Base-by-base conservation (phyloP, 2,888 invertebrate species). In the Eilema griseolum region DNA sequence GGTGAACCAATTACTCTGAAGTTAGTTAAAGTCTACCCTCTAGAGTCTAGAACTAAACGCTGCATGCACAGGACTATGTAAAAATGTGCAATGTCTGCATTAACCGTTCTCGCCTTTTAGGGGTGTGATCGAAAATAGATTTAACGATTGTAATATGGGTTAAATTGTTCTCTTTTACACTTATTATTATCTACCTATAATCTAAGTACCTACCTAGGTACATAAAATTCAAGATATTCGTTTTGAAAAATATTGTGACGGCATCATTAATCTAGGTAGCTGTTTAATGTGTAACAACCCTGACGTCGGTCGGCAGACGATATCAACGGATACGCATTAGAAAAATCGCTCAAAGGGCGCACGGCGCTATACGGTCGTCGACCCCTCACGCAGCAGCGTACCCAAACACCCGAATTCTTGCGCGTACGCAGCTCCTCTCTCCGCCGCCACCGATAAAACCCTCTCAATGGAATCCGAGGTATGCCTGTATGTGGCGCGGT, bases 391-490 rank as follows among this genome's bases (percentile, higher is more conserved):
- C 71, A 65, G 61, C 70, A 31, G 80, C 81, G 85, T 87, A 85
- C 87, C 87, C 86, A 87, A 90, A 92, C 90, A 91, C 85, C 90
- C 91, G 87, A 93, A 94, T 94, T 91, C 89, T 90, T 92, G 87
- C 88, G 92, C 93, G 92, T 93, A 90, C 92, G 90, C 89, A 86
- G 86, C 88, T 88, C 88, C 86, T 85, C 87, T 85, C 82, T 73
- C 77, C 83, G 76, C 80, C 73, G 80, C 83, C 75, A 72, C 78
- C 80, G 83, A 85, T 83, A 88, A 89, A 89, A 86, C 88, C 87
- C 90, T 89, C 87, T 86, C 84, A 86, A 86, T 87, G 90, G 91
- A 88, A 90, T 91, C 89, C 82, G 81, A 84, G 80, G 89, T 86
- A 86, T 87, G 89, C 85, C 74, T 85, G 84, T 85, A 86, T 86